A percentile compares a stretch with the other conserved stretches of the same genome.
phyloP scores from a whole-genome alignment of 2,888 invertebrate species.

The Dynastes grantii region DNA sequence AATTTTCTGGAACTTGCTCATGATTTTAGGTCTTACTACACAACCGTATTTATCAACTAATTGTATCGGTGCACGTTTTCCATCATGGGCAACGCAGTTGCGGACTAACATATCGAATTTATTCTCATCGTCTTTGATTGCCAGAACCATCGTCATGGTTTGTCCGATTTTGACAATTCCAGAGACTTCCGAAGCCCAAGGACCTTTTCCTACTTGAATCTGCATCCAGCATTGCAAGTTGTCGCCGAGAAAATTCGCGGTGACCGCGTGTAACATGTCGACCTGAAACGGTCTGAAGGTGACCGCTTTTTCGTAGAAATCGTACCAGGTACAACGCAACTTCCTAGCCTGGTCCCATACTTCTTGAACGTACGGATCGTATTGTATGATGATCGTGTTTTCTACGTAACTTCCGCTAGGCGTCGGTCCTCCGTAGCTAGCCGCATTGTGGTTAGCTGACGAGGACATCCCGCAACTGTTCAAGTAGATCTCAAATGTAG shows the following conservation, averaged over 20 bases:
- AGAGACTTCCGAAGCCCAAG: constrained; percentile 97
- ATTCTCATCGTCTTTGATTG: constrained; percentile 96
- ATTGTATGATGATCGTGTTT: constrained; percentile 95
- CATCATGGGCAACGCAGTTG: constrained; percentile 95
- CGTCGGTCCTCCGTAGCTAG: constrained; percentile 87
- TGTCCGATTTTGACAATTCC: constrained; percentile 97
- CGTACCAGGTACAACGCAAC: constrained; percentile 95
- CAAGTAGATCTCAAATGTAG: constrained; percentile 94
- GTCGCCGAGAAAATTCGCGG: constrained; percentile 95
- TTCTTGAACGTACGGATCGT: constrained; percentile 95
- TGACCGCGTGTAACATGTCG: constrained; percentile 95
- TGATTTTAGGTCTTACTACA: constrained; percentile 93
- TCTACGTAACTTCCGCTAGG: constrained; percentile 95
- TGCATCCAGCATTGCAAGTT: constrained; percentile 98
- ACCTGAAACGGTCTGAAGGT: constrained; percentile 97
- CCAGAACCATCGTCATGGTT: constrained; percentile 97
- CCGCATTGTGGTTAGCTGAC: constrained; percentile 91
- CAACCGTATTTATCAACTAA: constrained; percentile 95
- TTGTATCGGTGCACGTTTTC: constrained; percentile 93
- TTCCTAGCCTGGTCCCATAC: constrained; percentile 97
- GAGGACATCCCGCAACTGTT: constrained; percentile 96
- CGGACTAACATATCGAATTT: constrained; percentile 96
- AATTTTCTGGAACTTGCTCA: constrained; percentile 96
- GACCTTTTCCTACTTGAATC: constrained; percentile 96
- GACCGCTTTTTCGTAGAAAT: constrained; percentile 95